These are phyloP conservation scores for Podargus strigoides DNA, from an alignment of 2,797 vertebrate genomes.

Conservation along the genomic window DNA sequence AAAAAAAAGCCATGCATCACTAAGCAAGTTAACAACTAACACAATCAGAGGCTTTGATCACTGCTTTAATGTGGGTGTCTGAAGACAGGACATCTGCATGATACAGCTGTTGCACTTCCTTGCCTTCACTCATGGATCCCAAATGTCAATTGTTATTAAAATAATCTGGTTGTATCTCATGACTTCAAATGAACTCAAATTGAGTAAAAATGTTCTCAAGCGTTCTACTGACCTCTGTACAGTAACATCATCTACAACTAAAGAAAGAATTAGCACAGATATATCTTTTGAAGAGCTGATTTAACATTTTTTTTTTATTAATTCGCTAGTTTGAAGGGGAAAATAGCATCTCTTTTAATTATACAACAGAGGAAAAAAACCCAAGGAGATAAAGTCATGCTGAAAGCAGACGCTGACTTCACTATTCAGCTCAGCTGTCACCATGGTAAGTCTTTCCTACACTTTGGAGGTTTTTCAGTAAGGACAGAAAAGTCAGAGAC, in stretches of 20 bases:
- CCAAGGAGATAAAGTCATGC: background rate
- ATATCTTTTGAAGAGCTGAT: background rate
- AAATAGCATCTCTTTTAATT: background rate
- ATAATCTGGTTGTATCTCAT: background rate
- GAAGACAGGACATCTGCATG: background rate
- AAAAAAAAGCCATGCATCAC: background rate
- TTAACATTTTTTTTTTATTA: background rate
- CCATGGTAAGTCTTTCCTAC: background rate
- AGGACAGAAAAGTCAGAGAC: background rate
- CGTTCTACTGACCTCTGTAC: background rate
- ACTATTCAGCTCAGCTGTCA: background rate
- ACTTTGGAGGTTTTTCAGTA: background rate
- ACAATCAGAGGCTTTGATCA: background rate
- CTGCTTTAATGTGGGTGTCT: background rate
- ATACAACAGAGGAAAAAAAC: background rate
- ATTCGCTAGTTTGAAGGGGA: background rate
- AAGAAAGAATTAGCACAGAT: conserved; percentile 3
- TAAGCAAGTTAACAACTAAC: background rate
- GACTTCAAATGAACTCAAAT: conserved; percentile 15
- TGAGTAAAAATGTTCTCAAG: background rate
- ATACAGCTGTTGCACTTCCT: background rate
- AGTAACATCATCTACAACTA: background rate
- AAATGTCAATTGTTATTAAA: conserved; percentile 10
- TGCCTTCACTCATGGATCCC: background rate
- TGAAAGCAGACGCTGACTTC: background rate